Evolutionary conservation across 2,113 vertebrate species (phyloP), one percentile per base, ranked within the genome.

Genomic region (Serinus canaria): DNA sequence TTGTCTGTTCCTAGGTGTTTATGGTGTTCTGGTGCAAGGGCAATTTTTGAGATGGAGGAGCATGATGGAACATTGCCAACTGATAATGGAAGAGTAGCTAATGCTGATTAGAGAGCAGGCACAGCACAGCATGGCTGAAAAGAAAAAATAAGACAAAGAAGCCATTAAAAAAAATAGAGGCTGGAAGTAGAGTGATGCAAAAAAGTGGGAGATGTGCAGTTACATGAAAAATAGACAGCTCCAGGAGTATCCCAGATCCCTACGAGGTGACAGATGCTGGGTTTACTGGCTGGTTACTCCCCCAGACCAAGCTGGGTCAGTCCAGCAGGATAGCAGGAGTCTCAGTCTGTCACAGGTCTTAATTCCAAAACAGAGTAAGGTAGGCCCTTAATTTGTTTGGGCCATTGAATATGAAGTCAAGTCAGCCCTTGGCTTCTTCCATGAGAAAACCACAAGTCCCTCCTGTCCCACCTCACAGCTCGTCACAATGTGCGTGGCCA

Each of bases 11-110:
- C 55, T 75, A 46, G 41, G 27, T 47, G 47, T 74, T 79, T 52
- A 37, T 46, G 64, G 10, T 79, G 59, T n/a, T 87, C 41, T 35
- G 55, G 62, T 90, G 72, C 4, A 30, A 86, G 69, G 62, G 46
- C 17, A 76, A 4, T 69, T 81, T 95, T 83, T 72, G 77, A 87
- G 82, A 46, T 21, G 41, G 77, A 90, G 82, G 25, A 90, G 63
- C 21, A 5, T 64, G 60, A 33, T 95, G 92, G 84, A 94, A 18
- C 41, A 14, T 77, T 91, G 84, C 68, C 93, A 94, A 0, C 37
- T 52, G 91, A 77, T 91, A 95, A 96, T 85, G 70, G 91, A 93
- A 92, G 77, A 82, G 31, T 73, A 87, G 72, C 55, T 47, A 22
- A 59, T 78, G 55, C 60, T 85, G 58, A 89, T 87, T 63, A 95